Percentiles rank a stretch among this genome's conserved stretches.
Conservation (phyloP, 2,888 invertebrate species). For the Agriopis marginaria region DNA sequence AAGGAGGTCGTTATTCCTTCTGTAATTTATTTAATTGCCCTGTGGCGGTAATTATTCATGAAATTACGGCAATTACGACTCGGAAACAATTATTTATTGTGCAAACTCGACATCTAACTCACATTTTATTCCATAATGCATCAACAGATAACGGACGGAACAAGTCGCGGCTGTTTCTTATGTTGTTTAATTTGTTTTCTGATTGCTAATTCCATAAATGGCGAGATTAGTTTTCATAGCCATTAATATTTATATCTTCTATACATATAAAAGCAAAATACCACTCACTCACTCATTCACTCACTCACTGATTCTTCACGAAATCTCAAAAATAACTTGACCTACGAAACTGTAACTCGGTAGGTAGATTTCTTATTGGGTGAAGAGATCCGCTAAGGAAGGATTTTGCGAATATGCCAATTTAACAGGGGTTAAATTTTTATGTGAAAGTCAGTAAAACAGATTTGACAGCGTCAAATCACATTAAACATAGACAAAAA, state of each 20-base stretch:
- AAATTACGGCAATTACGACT: constrained; percentile 86
- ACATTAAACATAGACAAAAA: too few species aligned
- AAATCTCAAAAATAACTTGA: too few species aligned
- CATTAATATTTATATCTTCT: not conserved
- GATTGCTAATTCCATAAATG: constrained; percentile 17
- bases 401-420: too few species aligned
- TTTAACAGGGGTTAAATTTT: too few species aligned
- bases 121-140: constrained; percentile 83
- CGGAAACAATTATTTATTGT: constrained; percentile 86
- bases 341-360: too few species aligned
- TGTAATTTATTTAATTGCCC: constrained; percentile 86
- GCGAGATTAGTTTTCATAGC: not conserved
- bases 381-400: too few species aligned
- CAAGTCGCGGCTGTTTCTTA: constrained; percentile 41
- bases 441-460: too few species aligned
- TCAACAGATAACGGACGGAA: constrained; percentile 72
- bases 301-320: too few species aligned
- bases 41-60: constrained; percentile 86
- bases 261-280: too few species aligned
- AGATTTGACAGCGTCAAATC: too few species aligned
- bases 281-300: too few species aligned
- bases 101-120: constrained; percentile 84
- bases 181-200: constrained; percentile 39
- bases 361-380: too few species aligned
- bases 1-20: constrained; percentile 83